Percentiles rank a stretch among this genome's conserved stretches.
These are phyloP conservation scores for Metopia argyrocephala DNA, from an alignment of 2,888 invertebrate species.

Conservation along the genomic window DNA sequence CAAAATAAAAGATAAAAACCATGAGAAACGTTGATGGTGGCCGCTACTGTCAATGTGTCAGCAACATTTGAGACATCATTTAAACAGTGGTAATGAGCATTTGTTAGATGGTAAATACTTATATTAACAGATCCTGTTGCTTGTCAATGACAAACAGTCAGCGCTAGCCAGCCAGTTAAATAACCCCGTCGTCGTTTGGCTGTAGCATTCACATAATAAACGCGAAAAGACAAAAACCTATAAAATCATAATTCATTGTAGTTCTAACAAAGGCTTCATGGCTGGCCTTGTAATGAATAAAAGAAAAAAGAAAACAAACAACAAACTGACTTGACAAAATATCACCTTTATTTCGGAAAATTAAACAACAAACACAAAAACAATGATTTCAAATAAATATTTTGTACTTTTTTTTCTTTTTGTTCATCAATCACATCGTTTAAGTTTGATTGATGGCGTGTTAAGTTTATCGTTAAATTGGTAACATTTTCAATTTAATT, in stretches of 20 bases:
- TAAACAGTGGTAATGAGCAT: conserved; percentile 67
- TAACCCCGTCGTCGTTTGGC: neutral
- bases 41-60: conserved; percentile 67
- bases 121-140: conserved; percentile 62
- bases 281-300: no score
- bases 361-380: conserved; percentile 1
- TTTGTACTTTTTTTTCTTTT: neutral
- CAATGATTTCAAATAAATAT: neutral
- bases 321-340: conserved; percentile 56
- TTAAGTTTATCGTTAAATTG: conserved; percentile 35
- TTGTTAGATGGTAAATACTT: conserved; percentile 49
- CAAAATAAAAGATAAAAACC: conserved; percentile 32
- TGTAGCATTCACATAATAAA: no score
- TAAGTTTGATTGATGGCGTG: conserved; percentile 40
- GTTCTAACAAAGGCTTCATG: conserved; percentile 13
- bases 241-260: conserved; percentile 64
- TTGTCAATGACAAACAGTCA: conserved; percentile 42
- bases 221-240: conserved; percentile 21
- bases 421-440: no score
- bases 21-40: conserved; percentile 68
- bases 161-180: neutral
- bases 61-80: conserved; percentile 62
- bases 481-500: conserved; percentile 31
- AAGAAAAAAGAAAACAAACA: neutral
- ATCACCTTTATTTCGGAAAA: conserved; percentile 46